Evolutionary conservation across 2,888 invertebrate species (phyloP).

Genomic region (Lepidochitona cinerea): DNA sequence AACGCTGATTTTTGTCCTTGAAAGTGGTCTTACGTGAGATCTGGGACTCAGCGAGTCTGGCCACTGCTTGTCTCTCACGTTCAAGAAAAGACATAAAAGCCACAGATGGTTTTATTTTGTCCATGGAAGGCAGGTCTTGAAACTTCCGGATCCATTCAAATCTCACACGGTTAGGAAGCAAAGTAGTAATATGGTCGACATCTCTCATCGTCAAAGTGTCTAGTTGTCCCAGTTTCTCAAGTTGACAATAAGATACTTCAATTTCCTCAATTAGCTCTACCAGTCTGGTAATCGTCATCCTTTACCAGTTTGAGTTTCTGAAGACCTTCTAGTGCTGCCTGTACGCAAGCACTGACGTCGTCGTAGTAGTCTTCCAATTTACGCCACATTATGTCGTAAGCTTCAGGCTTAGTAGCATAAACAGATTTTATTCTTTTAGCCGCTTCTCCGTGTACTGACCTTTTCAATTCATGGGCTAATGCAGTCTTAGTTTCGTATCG

Average conservation of each 20-base stretch:
- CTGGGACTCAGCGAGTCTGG: neutral
- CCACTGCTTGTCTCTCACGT: neutral
- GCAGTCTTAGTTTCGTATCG: no score
- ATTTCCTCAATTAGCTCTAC: neutral
- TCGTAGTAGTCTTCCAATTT: neutral
- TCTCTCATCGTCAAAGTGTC: neutral
- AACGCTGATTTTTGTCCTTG: neutral
- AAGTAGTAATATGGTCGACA: neutral
- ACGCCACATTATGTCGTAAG: neutral
- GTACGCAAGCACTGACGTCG: neutral
- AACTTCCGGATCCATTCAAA: slow-evolving; percentile 7
- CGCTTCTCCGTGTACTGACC: neutral
- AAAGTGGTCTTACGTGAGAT: neutral
- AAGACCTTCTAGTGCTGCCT: neutral
- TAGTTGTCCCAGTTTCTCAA: neutral
- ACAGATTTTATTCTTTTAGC: neutral
- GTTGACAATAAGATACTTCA: neutral
- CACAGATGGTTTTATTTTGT: neutral
- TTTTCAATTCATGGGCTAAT: no score
- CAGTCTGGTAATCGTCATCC: neutral
- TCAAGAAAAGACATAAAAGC: slow-evolving; percentile 1
- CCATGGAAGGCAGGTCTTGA: neutral
- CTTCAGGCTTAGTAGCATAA: neutral
- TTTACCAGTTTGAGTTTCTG: neutral
- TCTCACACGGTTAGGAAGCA: neutral